These are phyloP conservation scores for Pseudolycoriella hygida DNA, from an alignment of 2,888 invertebrate genomes.

Conservation along the genomic window DNA sequence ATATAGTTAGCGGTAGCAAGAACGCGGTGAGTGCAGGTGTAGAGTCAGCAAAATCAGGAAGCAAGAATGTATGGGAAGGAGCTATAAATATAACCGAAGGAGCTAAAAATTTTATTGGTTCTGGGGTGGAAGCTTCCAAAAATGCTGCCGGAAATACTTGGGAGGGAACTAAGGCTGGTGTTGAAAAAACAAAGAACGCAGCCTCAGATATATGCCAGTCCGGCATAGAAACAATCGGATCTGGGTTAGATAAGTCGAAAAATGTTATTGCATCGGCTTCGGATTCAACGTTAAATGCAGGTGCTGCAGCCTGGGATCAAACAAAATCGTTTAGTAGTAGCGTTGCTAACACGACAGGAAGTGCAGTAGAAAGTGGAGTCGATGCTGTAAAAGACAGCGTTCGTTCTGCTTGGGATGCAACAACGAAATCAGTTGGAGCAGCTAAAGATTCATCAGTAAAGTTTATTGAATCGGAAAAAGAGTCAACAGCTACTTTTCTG, in stretches of 20 bases:
- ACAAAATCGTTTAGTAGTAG: not conserved
- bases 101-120: not conserved
- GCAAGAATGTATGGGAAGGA: too few species aligned
- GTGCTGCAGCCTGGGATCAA: not conserved
- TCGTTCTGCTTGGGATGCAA: not conserved
- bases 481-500: not conserved
- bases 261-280: not conserved
- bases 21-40: too few species aligned
- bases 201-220: too few species aligned
- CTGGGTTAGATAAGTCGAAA: not conserved
- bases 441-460: not conserved
- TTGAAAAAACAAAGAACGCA: too few species aligned
- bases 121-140: not conserved
- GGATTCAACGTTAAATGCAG: not conserved
- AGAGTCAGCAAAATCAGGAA: too few species aligned
- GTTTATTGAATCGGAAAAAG: not conserved
- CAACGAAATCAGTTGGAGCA: not conserved
- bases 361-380: not conserved
- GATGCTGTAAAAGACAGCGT: not conserved
- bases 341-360: not conserved
- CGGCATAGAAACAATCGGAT: too few species aligned
- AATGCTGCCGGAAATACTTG: not conserved
- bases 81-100: not conserved
- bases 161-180: not conserved
- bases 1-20: too few species aligned